phyloP scores from a whole-genome alignment of 2,113 vertebrate genomes.

The Chaetodon auriga region DNA sequence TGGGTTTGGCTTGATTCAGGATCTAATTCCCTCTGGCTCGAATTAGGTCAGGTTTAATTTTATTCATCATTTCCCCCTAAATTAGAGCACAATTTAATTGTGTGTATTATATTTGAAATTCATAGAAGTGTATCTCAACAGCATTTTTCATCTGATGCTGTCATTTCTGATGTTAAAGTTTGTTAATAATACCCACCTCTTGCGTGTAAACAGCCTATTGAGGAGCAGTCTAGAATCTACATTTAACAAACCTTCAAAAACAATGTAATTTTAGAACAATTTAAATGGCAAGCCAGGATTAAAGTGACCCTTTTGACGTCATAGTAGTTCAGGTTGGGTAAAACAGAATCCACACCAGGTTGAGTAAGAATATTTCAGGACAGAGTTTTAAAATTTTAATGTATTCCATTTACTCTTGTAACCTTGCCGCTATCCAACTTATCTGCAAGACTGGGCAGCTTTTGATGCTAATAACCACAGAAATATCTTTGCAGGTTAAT shows the following conservation, averaged over 20 bases:
- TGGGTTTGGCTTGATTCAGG: slow-evolving; percentile 44
- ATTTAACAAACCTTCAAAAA: background rate
- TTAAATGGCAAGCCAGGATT: slow-evolving; percentile 3
- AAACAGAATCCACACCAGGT: slow-evolving; percentile 24
- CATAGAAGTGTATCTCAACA: background rate
- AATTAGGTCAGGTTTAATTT: slow-evolving; percentile 57
- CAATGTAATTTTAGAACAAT: slow-evolving; percentile 17
- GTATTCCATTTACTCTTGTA: slow-evolving; percentile 32
- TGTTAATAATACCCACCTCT: background rate
- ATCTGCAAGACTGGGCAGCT: slow-evolving; percentile 36
- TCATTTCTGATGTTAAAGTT: background rate
- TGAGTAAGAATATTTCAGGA: slow-evolving; percentile 21
- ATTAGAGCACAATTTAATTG: background rate
- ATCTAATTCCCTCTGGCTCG: slow-evolving; percentile 36
- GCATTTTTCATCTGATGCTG: slow-evolving; percentile 1
- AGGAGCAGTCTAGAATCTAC: background rate
- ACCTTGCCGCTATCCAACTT: slow-evolving; percentile 10
- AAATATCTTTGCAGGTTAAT: slow-evolving; percentile 26
- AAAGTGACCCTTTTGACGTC: slow-evolving; percentile 6
- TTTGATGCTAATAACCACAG: slow-evolving; percentile 31
- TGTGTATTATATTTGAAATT: slow-evolving; percentile 1
- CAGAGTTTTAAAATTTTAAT: slow-evolving; percentile 46
- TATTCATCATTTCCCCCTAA: slow-evolving; percentile 18
- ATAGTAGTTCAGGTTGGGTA: slow-evolving; percentile 7
- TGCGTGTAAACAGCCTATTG: slow-evolving; percentile 1